phyloP scores from a whole-genome alignment of 2,113 vertebrate genomes.

The Podilymbus podiceps region DNA sequence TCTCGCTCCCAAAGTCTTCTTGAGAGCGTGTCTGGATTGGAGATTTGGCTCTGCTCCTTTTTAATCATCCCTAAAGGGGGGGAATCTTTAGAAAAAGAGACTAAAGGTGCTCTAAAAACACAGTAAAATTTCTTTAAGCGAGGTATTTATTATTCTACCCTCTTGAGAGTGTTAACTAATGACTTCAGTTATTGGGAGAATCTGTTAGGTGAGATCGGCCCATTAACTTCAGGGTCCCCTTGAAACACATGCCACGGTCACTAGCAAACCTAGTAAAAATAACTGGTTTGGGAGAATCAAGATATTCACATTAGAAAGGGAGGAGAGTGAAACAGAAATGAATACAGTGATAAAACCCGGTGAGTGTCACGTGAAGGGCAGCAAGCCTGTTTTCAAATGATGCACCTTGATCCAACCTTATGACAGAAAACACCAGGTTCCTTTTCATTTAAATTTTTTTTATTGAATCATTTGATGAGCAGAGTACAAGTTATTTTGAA shows the following conservation, averaged over 20 bases:
- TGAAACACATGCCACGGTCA: not conserved
- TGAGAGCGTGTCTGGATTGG: not conserved
- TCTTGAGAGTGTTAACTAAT: not conserved
- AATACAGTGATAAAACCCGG: not conserved
- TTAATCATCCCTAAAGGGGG: not conserved
- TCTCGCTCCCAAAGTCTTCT: not conserved
- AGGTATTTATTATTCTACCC: not conserved
- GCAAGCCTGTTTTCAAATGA: not conserved
- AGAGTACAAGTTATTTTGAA: slow-evolving; percentile 37
- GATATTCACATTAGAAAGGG: not conserved
- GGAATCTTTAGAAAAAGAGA: slow-evolving; percentile 36
- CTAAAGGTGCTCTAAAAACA: not conserved
- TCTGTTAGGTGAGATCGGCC: not conserved
- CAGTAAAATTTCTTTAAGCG: not conserved
- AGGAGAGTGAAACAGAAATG: not conserved
- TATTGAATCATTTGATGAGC: not conserved
- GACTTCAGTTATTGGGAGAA: not conserved
- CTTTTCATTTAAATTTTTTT: not conserved
- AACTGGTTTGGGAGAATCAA: not conserved
- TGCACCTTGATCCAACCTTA: not conserved
- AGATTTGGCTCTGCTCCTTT: not conserved
- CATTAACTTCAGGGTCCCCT: not conserved
- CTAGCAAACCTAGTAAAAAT: not conserved
- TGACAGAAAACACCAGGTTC: not conserved
- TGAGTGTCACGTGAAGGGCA: not conserved